These are phyloP conservation scores for Oceanodroma tethys DNA, from an alignment of 2,113 vertebrate genomes.

Conservation along the genomic window DNA sequence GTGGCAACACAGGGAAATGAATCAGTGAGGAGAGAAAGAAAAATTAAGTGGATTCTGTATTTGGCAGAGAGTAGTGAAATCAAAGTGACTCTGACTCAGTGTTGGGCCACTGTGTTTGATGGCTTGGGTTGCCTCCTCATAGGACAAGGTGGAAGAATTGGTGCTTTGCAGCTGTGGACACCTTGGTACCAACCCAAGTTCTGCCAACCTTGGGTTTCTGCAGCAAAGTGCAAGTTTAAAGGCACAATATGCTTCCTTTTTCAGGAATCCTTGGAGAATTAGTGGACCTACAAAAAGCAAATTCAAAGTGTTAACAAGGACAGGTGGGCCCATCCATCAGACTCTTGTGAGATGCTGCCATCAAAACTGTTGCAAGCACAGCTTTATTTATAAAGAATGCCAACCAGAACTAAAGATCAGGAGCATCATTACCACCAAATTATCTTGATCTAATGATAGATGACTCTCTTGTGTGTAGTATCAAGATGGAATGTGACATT, in stretches of 20 bases:
- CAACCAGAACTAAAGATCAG: neutral
- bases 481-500: neutral
- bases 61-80: neutral
- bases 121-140: neutral
- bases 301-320: neutral
- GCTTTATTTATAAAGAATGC: neutral
- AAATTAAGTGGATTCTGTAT: neutral
- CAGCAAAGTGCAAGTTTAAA: neutral
- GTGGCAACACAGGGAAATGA: neutral
- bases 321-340: neutral
- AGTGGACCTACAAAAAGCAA: neutral
- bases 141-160: neutral
- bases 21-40: neutral
- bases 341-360: neutral
- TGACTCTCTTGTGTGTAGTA: neutral
- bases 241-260: neutral
- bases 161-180: neutral
- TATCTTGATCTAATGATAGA: neutral
- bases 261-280: neutral
- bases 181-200: neutral
- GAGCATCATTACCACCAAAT: neutral
- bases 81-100: accelerated
- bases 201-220: neutral
- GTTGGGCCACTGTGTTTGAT: neutral
- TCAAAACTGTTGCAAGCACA: neutral